Evolutionary conservation across 2,797 vertebrate species (phyloP), one percentile per base, ranked within the genome.

Genomic region (Channa striata): DNA sequence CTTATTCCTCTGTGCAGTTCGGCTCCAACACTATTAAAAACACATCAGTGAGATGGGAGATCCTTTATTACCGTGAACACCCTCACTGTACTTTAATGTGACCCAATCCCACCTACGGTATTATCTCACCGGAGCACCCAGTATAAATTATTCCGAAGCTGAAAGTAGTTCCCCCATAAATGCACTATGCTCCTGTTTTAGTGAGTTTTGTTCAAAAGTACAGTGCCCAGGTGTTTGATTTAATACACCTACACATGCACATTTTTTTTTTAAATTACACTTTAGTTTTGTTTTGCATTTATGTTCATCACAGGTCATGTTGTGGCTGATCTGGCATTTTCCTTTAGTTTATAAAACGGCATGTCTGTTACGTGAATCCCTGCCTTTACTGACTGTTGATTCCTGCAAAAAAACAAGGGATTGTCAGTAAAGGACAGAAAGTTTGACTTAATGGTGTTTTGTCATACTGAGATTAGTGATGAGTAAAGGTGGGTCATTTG

Each of bases 381-480:
- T 23, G 58, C 47, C 56, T 10, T 19, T 17, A 46, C 56, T 10
- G 30, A 50, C n/a, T 7, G 8, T 23, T 40, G 46, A 49, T 30
- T 16, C 23, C 54, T 40, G 5, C 13, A 0, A 30, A 17, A 23
- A 17, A 58, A 53, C 59, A 37, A 11, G 2, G 37, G 30, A 34
- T 23, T 16, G 7, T 19, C 56, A 43, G 42, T n/a, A 46, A 42
- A 49, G 50, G 8, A 33, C 57, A 44, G 13, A 47, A 33, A 59
- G 48, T 64, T 44, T 14, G 51, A 25, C 19, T 42, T 44, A 40
- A 23, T 52, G 34, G 44, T 36, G 51, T 69, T 63, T 58, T 42
- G 64, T 72, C 2, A 11, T 7, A 33, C 40, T 61, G 69, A 59
- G 40, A 68, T 56, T 25, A 43, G 46, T 58, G 71, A 63, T 58